phyloP scores from a whole-genome alignment of 53 echinoderm and acorn worm genomes.

The Echinarachnius parma region DNA sequence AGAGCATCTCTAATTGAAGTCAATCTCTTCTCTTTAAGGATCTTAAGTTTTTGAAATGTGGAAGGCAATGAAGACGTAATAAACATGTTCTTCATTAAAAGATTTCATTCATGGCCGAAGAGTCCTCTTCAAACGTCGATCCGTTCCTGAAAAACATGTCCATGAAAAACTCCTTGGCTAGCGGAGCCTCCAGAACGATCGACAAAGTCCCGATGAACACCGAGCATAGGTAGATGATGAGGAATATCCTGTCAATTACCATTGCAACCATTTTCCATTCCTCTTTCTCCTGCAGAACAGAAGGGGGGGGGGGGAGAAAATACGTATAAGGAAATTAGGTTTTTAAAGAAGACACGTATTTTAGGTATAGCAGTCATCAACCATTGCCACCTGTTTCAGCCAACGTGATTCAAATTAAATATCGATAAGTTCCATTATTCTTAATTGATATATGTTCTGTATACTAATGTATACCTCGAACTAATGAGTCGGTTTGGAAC shows the following conservation, averaged over 20 bases:
- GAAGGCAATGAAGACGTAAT: no score
- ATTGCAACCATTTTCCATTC: constrained; percentile 99
- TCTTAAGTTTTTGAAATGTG: no score
- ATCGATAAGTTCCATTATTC: no score
- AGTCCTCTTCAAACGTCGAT: constrained; percentile 21
- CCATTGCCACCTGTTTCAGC: no score
- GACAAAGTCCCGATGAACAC: constrained; percentile 76
- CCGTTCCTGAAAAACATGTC: constrained; percentile 44
- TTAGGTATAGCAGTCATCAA: no score
- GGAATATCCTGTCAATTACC: constrained; percentile 95
- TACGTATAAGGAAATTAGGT: not conserved
- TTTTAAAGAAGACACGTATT: no score
- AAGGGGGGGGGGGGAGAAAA: constrained; percentile 9
- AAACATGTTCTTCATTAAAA: constrained; percentile 15
- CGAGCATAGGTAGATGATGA: constrained; percentile 81
- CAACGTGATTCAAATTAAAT: no score
- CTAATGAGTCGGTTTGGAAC: no score
- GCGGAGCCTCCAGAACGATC: constrained; percentile 86
- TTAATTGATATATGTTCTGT: no score
- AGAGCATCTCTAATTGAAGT: no score
- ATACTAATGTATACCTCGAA: no score
- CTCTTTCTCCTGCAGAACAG: constrained; percentile 66
- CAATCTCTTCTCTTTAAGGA: no score
- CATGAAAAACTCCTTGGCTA: constrained; percentile 84
- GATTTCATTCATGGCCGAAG: constrained; percentile 13